Base-by-base conservation (phyloP, 1,140 invertebrate species). In the Diorhabda elongata region DNA sequence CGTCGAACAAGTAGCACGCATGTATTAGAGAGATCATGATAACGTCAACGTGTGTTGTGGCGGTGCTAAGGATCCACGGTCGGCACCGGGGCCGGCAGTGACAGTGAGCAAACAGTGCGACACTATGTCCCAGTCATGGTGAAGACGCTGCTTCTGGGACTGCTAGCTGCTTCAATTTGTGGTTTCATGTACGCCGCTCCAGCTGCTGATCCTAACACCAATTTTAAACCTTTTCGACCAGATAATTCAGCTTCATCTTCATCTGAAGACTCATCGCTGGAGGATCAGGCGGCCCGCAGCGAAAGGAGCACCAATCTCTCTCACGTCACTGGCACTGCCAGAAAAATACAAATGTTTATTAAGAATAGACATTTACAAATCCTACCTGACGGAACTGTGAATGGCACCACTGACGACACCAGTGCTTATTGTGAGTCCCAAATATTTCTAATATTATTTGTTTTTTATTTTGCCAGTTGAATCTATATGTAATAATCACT, bases 301-400 rank as follows among this genome's bases (percentile, higher is more conserved):
- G 87, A 88, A 78, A 86, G 90, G 79, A 90, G 89, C 74, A 89
- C 90, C 76, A 89, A 90, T 83, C 83, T 92, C 75, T 90, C 89
- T 69, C 88, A 90, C 79, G 88, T 90, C 77, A 88, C 86, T 41
- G 90, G 90, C 75, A 86, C 87, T 42, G 87, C 88, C 41, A 84
- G 90, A 67, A 91, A 90, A 76, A 91, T 92, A 74, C 89, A 90
- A 81, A 87, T 93, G 85, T 91, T 88, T 82, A 87, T 93, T 78
- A 92, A 90, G 81, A 91, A 92, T 82, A 85, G 87, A 69, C 88
- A 90, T 78, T 84, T 93, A 70, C 91, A 92, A 82, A 84, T 93
- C 65, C 78, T 91, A 79, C 89, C 90, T 59, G 90, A 92, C 82
- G 91, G 91, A 76, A 90, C 88, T 70, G 90, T 93, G 78, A 91